phyloP scores from a whole-genome alignment of 2,888 invertebrate species.

The Sphaerophoria rueppellii region DNA sequence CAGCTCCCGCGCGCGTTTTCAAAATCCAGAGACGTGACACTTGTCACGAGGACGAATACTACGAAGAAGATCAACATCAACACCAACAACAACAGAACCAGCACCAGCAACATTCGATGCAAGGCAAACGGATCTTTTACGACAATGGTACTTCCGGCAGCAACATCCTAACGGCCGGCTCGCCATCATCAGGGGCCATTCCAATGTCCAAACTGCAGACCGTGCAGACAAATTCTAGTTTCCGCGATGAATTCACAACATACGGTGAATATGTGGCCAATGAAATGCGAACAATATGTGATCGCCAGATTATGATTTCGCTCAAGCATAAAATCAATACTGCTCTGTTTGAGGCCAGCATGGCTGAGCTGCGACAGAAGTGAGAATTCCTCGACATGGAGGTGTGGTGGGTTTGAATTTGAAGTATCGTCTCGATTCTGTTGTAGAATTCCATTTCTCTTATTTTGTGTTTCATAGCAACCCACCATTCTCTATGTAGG shows the following conservation, averaged over 20 bases:
- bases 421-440: neutral
- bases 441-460: neutral
- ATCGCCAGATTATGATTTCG: constrained; percentile 84
- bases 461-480: neutral
- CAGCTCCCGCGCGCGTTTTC: constrained; percentile 77
- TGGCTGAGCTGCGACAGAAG: constrained; percentile 83
- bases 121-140: constrained; percentile 78
- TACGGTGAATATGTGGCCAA: constrained; percentile 86
- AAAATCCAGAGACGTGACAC: constrained; percentile 80
- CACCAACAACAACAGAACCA: constrained; percentile 74
- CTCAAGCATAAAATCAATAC: constrained; percentile 86
- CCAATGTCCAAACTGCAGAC: constrained; percentile 40
- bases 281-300: constrained; percentile 84
- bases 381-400: constrained; percentile 9
- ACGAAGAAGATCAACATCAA: constrained; percentile 77
- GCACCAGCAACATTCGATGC: constrained; percentile 74
- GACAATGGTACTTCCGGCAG: constrained; percentile 75
- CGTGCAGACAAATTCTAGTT: constrained; percentile 41
- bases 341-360: constrained; percentile 85
- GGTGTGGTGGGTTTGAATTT: constrained; percentile 3
- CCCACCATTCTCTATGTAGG: constrained; percentile 9
- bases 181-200: constrained; percentile 58
- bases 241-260: constrained; percentile 84
- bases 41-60: constrained; percentile 76
- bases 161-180: constrained; percentile 45